Evolutionary conservation across 37 sponge, comb jelly and placozoan genomes (phyloP).

Genomic region (Haliclona indistincta): DNA sequence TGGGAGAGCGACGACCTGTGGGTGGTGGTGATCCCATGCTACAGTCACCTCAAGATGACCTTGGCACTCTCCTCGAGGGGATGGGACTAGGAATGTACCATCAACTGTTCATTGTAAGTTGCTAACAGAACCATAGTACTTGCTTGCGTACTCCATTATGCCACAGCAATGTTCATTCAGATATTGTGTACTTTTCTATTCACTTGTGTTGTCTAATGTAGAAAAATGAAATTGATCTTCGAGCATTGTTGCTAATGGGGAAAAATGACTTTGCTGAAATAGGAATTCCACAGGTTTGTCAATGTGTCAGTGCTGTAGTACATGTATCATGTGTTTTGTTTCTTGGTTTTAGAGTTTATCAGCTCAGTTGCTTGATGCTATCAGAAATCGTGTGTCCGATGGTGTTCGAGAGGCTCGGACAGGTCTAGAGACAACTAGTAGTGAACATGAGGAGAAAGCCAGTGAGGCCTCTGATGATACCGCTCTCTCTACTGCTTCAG

Average conservation of each 20-base stretch:
- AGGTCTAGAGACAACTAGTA: too few species aligned
- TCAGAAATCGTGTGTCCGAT: too few species aligned
- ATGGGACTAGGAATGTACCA: conserved; percentile 52
- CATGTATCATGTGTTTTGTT: neutral
- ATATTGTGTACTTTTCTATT: neutral
- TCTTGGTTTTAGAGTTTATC: neutral
- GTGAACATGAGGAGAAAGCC: too few species aligned
- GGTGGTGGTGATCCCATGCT: conserved; percentile 3
- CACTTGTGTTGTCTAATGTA: conserved; percentile 22
- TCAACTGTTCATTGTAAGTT: conserved; percentile 59
- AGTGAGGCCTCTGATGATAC: too few species aligned
- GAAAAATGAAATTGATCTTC: conserved; percentile 86
- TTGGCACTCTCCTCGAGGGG: conserved; percentile 53
- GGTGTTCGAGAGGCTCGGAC: too few species aligned
- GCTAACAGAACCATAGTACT: neutral
- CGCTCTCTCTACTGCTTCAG: too few species aligned
- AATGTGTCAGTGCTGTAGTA: neutral
- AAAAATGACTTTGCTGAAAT: conserved; percentile 87
- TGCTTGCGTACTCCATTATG: neutral
- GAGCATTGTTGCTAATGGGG: conserved; percentile 83
- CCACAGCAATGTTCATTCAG: neutral
- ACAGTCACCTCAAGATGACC: conserved; percentile 31
- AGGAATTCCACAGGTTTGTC: conserved; percentile 68
- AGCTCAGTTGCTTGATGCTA: too few species aligned
- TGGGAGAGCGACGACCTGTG: too few species aligned